Base-by-base conservation (phyloP, 1,140 invertebrate genomes). In the Harlomillsia oculata region DNA sequence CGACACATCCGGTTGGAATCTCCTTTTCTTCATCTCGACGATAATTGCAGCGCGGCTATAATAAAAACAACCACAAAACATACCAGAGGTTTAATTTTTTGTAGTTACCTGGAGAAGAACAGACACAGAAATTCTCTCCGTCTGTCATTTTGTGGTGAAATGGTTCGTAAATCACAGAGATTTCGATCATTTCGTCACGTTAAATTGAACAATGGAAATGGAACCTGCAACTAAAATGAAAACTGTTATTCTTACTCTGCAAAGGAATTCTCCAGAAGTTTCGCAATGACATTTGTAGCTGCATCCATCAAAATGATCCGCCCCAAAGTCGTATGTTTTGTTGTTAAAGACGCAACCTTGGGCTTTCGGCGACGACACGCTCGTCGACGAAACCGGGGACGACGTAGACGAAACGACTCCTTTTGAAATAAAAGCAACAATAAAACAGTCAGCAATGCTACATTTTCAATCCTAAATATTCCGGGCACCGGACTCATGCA, bases 221-320 rank as follows among this genome's bases (percentile, higher is more conserved):
- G 43, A 54, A 43, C 18, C 8, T n/a, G n/a, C n/a, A n/a, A n/a
- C n/a, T n/a, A n/a, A n/a, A 32, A 39, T 53, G 46, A 18, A 3
- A 16, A 51, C 23, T 5, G 14, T 8, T 43, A 28, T 5, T 44
- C 59, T 61, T 62, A 70, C 69, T 59, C 67, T 54, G 52, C 71
- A 73, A 18, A 69, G 54, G 34, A 73, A 67, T 62, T 73, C 70
- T 13, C 66, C 66, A 34, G 67, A 65, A 30, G 65, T 65, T 46
- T 66, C 68, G 53, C 73, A 75, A 34, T 66, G 60, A 59, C 73
- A 75, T 37, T 65, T 64, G 26, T 67, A 69, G 18, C 68, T 69
- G 56, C 73, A 75, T 21, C 70, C 69, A 36, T 72, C 68, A 34
- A 67, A 69, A 56, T 71, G 71, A 6, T 69, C 66, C 28, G 71